Evolutionary conservation across 2,888 invertebrate genomes (phyloP), one percentile per base, ranked within the genome.

Genomic region (Pteria penguin): DNA sequence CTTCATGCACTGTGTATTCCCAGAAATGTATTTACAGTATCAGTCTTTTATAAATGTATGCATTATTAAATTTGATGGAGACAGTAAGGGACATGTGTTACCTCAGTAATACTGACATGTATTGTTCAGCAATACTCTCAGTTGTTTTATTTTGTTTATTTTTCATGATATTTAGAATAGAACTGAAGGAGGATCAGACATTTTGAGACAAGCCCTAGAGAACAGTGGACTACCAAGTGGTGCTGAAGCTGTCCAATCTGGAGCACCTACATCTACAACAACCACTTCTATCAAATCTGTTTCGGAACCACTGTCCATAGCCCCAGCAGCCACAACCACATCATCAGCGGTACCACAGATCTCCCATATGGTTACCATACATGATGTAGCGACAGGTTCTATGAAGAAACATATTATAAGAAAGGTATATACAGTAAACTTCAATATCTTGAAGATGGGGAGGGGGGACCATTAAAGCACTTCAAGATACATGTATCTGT

Each of bases 161-260:
- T 58, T 58, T 58, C 26, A 14, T 58, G 8, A 58, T 5, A n/a
- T n/a, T 8, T 63, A 26, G n/a, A 24, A 36, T 8, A 32, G n/a
- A 29, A 63, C 18, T 26, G n/a, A 69, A 69, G 24, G n/a, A 14
- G 26, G 8, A 26, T 55, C 88, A 22, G 94, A 94, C 86, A 94
- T 94, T 61, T 85, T 94, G 2, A 93, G 93, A 80, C 93, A 94
- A 87, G 94, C 94, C 0, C 85, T 94, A 67, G 93, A 93, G 79
- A 92, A 92, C 82, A 93, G 92, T 85, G 93, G 93, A 2, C 84
- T 93, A 22, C 84, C 87, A 2, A 80, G 80, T 58, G 76, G 81
- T n/a, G 69, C 76, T 0, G 80, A 74, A 31, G 76, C 72, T 27
- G 61, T 45, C 11, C 63, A 57, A 31, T 33, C 72, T n/a, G 67